Evolutionary conservation across 2,888 invertebrate genomes (phyloP).

Genomic region (Sclerodermus sp.): DNA sequence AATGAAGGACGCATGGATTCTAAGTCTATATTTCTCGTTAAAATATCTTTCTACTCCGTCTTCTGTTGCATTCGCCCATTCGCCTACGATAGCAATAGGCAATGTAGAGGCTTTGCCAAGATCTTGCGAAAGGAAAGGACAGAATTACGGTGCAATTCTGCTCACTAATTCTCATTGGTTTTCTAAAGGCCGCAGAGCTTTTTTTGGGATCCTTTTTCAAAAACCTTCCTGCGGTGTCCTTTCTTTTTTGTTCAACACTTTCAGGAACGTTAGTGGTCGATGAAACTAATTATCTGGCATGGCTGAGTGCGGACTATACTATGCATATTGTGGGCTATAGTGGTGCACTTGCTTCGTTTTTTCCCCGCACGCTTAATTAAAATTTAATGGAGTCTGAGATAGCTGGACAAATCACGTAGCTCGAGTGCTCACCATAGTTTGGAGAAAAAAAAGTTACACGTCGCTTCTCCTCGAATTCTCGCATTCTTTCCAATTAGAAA

Average conservation of each 20-base stretch:
- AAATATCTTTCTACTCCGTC: no score
- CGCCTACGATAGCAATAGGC: no score
- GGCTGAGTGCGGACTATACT: conserved; percentile 14
- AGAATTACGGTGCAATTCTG: no score
- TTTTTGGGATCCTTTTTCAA: no score
- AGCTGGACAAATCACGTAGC: conserved; percentile 23
- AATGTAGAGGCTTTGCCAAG: no score
- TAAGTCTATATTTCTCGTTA: background rate
- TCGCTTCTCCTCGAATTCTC: background rate
- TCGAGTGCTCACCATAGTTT: conserved; percentile 3
- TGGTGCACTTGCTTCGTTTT: conserved; percentile 14
- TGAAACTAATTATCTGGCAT: conserved; percentile 22
- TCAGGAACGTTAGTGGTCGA: conserved; percentile 19
- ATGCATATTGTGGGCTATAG: conserved; percentile 19
- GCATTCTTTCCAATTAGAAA: background rate
- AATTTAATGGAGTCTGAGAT: conserved; percentile 27
- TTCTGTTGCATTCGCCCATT: no score
- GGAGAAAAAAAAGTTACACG: background rate
- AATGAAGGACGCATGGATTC: conserved; percentile 1
- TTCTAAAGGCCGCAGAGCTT: no score
- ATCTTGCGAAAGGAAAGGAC: no score
- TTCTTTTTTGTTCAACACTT: conserved; percentile 14
- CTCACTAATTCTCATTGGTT: no score
- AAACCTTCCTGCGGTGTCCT: background rate
- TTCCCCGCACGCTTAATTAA: conserved; percentile 26